Base-by-base conservation (phyloP, 2,888 invertebrate genomes). In the Euplagia quadripunctaria region DNA sequence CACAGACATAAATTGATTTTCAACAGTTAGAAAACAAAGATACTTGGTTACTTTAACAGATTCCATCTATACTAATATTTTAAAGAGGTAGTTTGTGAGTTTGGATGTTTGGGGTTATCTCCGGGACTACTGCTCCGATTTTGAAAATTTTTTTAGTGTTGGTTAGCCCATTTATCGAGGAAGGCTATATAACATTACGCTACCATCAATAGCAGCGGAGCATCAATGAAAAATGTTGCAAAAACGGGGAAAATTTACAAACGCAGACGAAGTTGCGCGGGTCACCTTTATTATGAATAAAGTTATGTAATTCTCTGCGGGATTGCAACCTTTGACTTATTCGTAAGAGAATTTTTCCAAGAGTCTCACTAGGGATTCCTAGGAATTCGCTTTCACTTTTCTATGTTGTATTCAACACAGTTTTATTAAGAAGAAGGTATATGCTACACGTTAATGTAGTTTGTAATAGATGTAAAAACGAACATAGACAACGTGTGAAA, bases 241-340 rank as follows among this genome's bases (percentile, higher is more conserved):
- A 31, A 31, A 31, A 31, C 31, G 31, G 31, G 31, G 31, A 31
- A 31, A 31, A 31, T 31, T 31, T 31, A 31, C 31, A 31, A 31
- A 31, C 31, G 31, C 31, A 31, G 31, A 31, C 31, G 31, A 31
- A 31, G 31, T 31, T 31, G 31, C 31, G 31, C 31, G 31, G 31
- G 31, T 31, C 31, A 31, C 1, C 31, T n/a, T 43, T 9, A 46
- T 46, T 46, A 84, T 82, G 74, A 79, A 79, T 77, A 75, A 79
- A 9, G 78, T 84, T 84, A 84, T 69, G 81, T 82, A 83, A 84
- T 76, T 79, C 79, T 70, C 80, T 73, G 31, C 52, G 73, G 80
- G 55, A 11, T 74, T 68, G 64, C 68, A 75, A 68, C 74, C 76
- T 73, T 68, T 74, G 78, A 71, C 68, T 78, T 73, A 61, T 68